These are phyloP conservation scores for Fragum sueziense DNA, from an alignment of 2,888 invertebrate genomes.

Conservation along the genomic window DNA sequence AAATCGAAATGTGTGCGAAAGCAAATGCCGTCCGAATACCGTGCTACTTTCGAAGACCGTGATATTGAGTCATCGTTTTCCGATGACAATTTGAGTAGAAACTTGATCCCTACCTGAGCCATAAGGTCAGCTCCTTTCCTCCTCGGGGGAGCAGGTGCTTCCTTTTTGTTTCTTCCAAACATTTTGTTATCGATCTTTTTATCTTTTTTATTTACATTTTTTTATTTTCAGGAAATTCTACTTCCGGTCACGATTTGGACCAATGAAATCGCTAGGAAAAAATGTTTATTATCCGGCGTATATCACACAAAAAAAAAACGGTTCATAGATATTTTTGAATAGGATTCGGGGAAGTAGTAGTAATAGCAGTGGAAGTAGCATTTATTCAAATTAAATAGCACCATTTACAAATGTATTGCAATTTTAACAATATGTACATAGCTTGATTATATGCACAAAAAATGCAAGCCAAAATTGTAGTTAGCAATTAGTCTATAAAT, in stretches of 20 bases:
- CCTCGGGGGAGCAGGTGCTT: conserved; percentile 51
- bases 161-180: conserved; percentile 64
- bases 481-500: too few relatives aligned
- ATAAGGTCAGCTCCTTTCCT: conserved; percentile 74
- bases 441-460: too few relatives aligned
- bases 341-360: too few relatives aligned
- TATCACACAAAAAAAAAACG: too few relatives aligned
- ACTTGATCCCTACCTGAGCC: conserved; percentile 66
- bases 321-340: too few relatives aligned
- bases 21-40: background rate
- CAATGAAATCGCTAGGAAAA: background rate
- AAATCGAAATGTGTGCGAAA: conserved; percentile 4
- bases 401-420: too few relatives aligned
- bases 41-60: background rate
- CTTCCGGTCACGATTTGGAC: background rate
- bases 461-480: too few relatives aligned
- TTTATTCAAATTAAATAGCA: too few relatives aligned
- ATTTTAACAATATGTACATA: too few relatives aligned
- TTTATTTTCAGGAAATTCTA: background rate
- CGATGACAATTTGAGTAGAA: background rate
- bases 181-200: conserved; percentile 32
- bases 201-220: conserved; percentile 11
- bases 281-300: background rate
- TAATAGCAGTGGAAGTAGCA: too few relatives aligned
- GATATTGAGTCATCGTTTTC: conserved; percentile 24